Evolutionary conservation across 1,140 invertebrate species (phyloP).

Genomic region (Tetragonula clypearis): DNA sequence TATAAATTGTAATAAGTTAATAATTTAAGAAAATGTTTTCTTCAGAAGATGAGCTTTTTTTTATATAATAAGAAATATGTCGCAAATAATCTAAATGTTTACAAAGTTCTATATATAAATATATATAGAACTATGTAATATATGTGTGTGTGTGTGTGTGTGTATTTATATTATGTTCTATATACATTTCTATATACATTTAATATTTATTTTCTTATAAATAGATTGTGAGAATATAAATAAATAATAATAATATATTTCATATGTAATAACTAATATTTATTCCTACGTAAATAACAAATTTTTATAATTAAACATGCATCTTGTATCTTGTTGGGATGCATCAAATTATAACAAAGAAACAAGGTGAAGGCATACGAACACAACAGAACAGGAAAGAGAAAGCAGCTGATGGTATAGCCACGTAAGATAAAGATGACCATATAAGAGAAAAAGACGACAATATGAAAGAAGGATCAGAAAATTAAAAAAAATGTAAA

Average conservation of each 20-base stretch:
- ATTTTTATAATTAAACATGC: not conserved
- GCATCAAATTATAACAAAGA: conserved; percentile 27
- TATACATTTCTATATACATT: not conserved
- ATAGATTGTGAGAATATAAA: not conserved
- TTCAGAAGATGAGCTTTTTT: not conserved
- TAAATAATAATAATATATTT: not conserved
- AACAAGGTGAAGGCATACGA: conserved; percentile 17
- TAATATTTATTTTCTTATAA: not conserved
- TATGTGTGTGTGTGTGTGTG: too few relatives aligned
- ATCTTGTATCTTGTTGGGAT: not conserved
- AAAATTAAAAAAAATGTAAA: not conserved
- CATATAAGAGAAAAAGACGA: conserved; percentile 30
- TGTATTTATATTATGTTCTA: not conserved
- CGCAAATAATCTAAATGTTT: not conserved
- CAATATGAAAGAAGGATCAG: conserved; percentile 10
- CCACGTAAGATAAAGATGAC: conserved; percentile 9
- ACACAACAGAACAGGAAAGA: conserved; percentile 25
- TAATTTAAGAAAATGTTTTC: not conserved
- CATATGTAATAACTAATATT: not conserved
- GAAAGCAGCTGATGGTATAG: conserved; percentile 51
- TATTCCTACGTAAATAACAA: not conserved
- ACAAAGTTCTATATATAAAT: not conserved
- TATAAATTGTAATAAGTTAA: not conserved
- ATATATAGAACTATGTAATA: too few relatives aligned
- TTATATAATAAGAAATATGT: not conserved